Conservation (phyloP, 1,140 invertebrate genomes). For the Pteromalus puparum region DNA sequence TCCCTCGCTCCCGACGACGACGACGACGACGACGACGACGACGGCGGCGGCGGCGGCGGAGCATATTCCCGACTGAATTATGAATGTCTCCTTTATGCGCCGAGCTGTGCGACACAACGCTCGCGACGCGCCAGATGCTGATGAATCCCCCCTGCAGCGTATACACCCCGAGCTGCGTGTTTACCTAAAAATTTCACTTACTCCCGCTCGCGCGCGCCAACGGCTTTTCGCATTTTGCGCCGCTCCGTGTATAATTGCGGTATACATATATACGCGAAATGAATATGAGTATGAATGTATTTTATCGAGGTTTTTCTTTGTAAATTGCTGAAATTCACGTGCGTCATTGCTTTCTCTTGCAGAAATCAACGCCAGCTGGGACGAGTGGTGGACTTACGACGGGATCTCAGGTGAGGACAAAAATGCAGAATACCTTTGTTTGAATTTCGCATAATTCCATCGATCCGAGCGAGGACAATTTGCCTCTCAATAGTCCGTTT, state of each 20-base stretch:
- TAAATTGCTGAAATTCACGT: neutral
- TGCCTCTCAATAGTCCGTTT: neutral
- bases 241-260: too few relatives aligned
- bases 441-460: too few relatives aligned
- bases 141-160: conserved; percentile 8
- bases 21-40: neutral
- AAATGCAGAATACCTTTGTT: too few relatives aligned
- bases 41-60: neutral
- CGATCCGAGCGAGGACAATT: neutral
- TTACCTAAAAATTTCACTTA: conserved; percentile 24
- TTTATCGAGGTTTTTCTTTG: neutral
- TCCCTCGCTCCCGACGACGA: neutral
- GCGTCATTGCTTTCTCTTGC: conserved; percentile 61
- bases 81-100: conserved; percentile 25
- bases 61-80: conserved; percentile 29
- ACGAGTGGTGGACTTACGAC: conserved; percentile 83
- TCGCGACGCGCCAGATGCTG: neutral
- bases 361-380: conserved; percentile 78
- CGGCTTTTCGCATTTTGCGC: neutral
- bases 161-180: neutral
- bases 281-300: too few relatives aligned
- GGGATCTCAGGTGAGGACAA: conserved; percentile 79
- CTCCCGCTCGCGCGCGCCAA: neutral
- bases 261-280: too few relatives aligned
- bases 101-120: neutral